Percentiles rank a stretch among this genome's conserved stretches.
Conservation (phyloP, 2,797 vertebrate species). For the Sebastes dallii region DNA sequence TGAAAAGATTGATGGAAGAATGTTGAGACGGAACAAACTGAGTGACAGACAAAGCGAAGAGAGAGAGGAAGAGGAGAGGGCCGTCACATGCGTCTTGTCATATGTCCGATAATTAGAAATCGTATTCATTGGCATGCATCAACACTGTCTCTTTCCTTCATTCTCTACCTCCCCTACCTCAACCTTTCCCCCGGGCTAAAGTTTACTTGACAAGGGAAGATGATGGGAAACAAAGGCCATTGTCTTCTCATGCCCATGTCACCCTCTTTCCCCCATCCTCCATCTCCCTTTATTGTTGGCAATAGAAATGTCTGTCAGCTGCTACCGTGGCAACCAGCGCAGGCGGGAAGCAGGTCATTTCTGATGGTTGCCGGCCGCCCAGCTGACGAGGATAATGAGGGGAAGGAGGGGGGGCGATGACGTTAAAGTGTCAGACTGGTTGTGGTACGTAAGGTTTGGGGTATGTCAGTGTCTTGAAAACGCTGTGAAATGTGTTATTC, state of each 20-base stretch:
- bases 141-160: constrained; percentile 49
- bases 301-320: constrained; percentile 86
- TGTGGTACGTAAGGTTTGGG: not conserved
- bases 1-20: constrained; percentile 1
- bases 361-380: constrained; percentile 69
- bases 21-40: not conserved
- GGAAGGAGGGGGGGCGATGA: constrained; percentile 68
- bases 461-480: not conserved
- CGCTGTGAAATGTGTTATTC: not conserved
- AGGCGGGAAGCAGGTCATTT: constrained; percentile 81
- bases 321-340: constrained; percentile 84
- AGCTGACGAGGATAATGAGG: constrained; percentile 85
- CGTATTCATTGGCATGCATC: constrained; percentile 87
- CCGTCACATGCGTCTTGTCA: constrained; percentile 85
- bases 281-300: constrained; percentile 62
- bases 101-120: constrained; percentile 91
- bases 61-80: constrained; percentile 12
- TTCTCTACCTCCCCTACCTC: constrained; percentile 67
- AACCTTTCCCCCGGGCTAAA: constrained; percentile 86
- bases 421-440: not conserved
- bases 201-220: constrained; percentile 81
- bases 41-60: not conserved
- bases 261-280: constrained; percentile 55
- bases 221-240: constrained; percentile 44
- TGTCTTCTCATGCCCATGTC: constrained; percentile 54